phyloP scores from a whole-genome alignment of 2,797 vertebrate genomes.

The Semotilus atromaculatus region DNA sequence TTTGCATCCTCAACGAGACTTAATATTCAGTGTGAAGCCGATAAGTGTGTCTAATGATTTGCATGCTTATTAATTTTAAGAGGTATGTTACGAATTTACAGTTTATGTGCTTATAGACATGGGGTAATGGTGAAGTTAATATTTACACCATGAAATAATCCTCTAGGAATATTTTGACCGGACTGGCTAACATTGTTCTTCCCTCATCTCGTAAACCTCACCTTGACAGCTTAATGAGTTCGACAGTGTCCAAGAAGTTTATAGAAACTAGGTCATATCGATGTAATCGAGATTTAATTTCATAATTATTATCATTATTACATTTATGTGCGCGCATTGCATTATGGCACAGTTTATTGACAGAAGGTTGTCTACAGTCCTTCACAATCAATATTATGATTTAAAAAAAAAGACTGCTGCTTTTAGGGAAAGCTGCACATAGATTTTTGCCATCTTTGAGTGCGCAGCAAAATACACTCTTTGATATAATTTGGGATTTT shows the following conservation, averaged over 20 bases:
- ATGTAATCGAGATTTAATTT: conserved; percentile 66
- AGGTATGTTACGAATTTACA: conserved; percentile 23
- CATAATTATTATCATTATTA: conserved; percentile 63
- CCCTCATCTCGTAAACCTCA: conserved; percentile 54
- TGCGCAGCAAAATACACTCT: neutral
- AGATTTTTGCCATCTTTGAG: conserved; percentile 19
- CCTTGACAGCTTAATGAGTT: conserved; percentile 62
- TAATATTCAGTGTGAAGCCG: conserved; percentile 27
- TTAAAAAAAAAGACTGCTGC: conserved; percentile 55
- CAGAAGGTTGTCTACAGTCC: conserved; percentile 53
- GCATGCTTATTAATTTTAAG: conserved; percentile 46
- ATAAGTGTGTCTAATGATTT: conserved; percentile 31
- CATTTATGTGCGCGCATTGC: conserved; percentile 59
- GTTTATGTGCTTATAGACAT: conserved; percentile 1
- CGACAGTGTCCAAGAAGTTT: conserved; percentile 54
- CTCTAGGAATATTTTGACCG: neutral
- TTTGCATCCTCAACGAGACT: neutral
- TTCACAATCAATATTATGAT: conserved; percentile 61
- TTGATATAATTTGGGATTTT: neutral
- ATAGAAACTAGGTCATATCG: conserved; percentile 61
- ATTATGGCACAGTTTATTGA: conserved; percentile 60
- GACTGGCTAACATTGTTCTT: conserved; percentile 27
- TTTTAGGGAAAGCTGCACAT: conserved; percentile 38
- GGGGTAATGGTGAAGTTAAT: conserved; percentile 19
- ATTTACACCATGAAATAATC: conserved; percentile 13